Conservation (phyloP, 2,113 vertebrate genomes). For the Cebus imitator region DNA sequence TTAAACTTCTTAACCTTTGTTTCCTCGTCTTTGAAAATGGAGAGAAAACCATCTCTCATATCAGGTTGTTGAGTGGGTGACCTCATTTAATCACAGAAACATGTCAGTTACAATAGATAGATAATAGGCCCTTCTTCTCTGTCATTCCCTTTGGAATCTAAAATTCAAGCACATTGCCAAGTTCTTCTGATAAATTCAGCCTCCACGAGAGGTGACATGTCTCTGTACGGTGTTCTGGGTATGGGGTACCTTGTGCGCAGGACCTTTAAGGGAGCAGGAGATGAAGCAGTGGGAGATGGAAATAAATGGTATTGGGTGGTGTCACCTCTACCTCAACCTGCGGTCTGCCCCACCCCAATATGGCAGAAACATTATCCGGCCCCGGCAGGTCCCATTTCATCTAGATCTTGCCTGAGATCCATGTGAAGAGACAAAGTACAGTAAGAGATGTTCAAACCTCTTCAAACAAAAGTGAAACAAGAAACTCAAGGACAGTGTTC, state of each 20-base stretch:
- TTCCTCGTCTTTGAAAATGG: neutral
- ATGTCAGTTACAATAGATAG: neutral
- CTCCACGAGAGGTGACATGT: neutral
- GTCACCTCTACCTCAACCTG: neutral
- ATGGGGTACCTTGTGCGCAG: neutral
- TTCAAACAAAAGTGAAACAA: conserved; percentile 3
- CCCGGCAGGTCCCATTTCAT: neutral
- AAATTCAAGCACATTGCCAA: neutral
- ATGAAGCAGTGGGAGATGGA: neutral
- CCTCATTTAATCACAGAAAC: neutral
- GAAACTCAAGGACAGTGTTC: accelerated
- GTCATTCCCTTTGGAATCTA: neutral
- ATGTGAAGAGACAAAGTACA: neutral
- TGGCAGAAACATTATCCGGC: neutral
- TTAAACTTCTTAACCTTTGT: neutral
- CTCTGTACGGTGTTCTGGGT: neutral
- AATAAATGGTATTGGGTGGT: neutral
- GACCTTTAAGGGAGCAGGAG: neutral
- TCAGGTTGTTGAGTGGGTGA: neutral
- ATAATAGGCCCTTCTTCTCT: neutral
- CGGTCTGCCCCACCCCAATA: neutral
- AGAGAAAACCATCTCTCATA: neutral
- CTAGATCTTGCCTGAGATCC: neutral
- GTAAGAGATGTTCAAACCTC: neutral
- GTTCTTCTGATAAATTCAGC: neutral